Percentiles rank a stretch among this genome's conserved stretches.
Evolutionary conservation across 2,888 invertebrate species (phyloP).

Genomic region (Petrolisthes cinctipes): DNA sequence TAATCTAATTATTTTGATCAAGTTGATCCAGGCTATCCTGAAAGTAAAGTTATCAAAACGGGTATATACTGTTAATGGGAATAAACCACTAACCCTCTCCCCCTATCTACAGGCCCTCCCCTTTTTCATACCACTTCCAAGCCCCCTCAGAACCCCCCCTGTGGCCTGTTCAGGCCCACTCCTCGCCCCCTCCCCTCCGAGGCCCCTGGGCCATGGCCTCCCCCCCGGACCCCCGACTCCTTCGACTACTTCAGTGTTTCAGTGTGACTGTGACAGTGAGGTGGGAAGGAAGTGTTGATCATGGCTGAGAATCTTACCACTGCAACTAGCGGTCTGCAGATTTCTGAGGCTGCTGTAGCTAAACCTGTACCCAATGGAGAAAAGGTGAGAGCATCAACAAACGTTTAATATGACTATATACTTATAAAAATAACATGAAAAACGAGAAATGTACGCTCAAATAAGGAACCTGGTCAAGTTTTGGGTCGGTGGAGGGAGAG

Average conservation of each 20-base stretch:
- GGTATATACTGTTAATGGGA: too few relatives aligned
- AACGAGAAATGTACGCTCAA: background rate
- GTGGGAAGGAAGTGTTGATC: background rate
- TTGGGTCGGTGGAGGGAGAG: background rate
- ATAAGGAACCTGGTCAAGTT: background rate
- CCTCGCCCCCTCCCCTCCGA: background rate
- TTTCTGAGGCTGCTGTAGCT: constrained; percentile 42
- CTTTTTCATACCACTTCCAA: background rate
- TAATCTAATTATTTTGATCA: too few relatives aligned
- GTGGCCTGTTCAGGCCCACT: background rate
- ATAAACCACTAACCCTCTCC: background rate
- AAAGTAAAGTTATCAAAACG: too few relatives aligned
- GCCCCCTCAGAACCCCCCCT: background rate
- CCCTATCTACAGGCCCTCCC: background rate
- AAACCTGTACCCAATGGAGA: constrained; percentile 50
- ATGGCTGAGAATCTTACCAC: constrained; percentile 41
- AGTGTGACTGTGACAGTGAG: constrained; percentile 11
- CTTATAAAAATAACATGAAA: background rate
- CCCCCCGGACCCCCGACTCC: background rate
- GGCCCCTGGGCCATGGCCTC: too few relatives aligned
- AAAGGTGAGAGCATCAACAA: constrained; percentile 26
- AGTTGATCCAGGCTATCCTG: too few relatives aligned
- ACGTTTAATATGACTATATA: background rate
- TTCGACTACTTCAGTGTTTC: constrained; percentile 21
- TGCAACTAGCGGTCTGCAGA: constrained; percentile 8